A percentile compares a stretch with the other conserved stretches of the same genome.
Evolutionary conservation across 2,797 vertebrate genomes (phyloP).

Genomic region (Eulemur albifrons): DNA sequence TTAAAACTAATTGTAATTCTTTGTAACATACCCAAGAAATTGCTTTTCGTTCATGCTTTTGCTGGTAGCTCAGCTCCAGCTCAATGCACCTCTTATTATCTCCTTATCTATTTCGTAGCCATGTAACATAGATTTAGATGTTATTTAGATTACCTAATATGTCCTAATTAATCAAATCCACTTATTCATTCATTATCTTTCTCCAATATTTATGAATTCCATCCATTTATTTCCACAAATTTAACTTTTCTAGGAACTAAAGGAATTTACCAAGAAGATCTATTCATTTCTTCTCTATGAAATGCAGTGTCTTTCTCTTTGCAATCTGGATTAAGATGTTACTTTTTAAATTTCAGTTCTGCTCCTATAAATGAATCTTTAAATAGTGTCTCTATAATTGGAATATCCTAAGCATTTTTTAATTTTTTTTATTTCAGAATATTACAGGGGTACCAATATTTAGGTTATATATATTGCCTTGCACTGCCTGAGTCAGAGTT

Average conservation of each 20-base stretch:
- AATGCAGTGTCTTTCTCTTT: background rate
- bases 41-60: background rate
- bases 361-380: background rate
- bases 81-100: background rate
- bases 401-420: background rate
- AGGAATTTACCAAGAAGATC: background rate
- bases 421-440: too few species aligned
- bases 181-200: background rate
- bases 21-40: background rate
- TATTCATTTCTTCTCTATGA: background rate
- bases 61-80: background rate
- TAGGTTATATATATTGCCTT: too few species aligned
- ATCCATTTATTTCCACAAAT: background rate
- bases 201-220: background rate
- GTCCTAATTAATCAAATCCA: background rate
- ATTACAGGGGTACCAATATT: too few species aligned
- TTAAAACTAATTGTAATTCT: background rate
- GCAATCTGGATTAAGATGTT: background rate
- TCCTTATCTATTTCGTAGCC: background rate
- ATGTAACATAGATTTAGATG: background rate
- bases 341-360: background rate
- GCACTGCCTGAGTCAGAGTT: too few species aligned
- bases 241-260: background rate
- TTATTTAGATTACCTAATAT: background rate
- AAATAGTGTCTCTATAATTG: background rate